A percentile compares a stretch with the other conserved stretches of the same genome.
Evolutionary conservation across 2,113 vertebrate species (phyloP).

Genomic region (Oenanthe melanoleuca): DNA sequence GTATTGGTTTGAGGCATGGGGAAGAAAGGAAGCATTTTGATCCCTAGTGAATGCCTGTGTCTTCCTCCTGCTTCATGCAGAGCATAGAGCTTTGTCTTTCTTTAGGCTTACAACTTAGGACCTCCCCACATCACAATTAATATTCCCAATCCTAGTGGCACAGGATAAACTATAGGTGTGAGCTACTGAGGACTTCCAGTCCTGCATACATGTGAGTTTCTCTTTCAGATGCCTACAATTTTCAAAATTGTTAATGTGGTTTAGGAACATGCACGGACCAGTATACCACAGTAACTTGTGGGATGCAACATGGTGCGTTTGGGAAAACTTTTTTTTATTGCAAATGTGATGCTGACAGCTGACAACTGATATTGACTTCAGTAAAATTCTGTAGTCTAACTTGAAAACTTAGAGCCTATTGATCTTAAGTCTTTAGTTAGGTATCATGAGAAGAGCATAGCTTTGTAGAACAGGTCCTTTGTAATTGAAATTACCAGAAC

Average conservation of each 20-base stretch:
- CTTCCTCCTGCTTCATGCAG: background rate
- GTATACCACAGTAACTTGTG: background rate
- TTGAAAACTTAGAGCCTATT: background rate
- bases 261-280: background rate
- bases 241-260: background rate
- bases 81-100: background rate
- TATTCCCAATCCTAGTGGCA: background rate
- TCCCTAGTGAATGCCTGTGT: background rate
- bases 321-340: background rate
- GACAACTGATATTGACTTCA: background rate
- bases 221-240: background rate
- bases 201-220: rapidly evolving
- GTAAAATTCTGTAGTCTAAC: background rate
- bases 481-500: background rate
- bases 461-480: background rate
- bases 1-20: background rate
- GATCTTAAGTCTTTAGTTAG: background rate
- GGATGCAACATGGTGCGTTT: background rate
- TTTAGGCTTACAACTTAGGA: background rate
- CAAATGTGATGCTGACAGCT: background rate
- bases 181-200: background rate
- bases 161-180: background rate
- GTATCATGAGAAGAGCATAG: background rate
- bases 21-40: background rate
- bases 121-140: background rate